Conservation (phyloP, 2,797 vertebrate genomes). For the Sebastiscus tertius region DNA sequence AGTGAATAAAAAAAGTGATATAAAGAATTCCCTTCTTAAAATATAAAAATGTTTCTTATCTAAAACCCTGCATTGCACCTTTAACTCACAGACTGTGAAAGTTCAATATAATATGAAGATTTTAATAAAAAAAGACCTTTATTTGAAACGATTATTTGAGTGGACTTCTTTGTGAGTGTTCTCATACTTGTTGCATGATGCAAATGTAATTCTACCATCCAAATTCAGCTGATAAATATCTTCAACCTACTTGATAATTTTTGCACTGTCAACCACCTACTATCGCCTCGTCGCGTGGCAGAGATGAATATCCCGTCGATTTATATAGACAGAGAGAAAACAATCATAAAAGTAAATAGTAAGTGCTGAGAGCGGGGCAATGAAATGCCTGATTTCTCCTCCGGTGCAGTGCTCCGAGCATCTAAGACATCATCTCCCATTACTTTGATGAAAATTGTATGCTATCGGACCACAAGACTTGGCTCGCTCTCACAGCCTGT, state of each 20-base stretch:
- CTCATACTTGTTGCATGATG: not conserved
- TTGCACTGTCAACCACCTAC: not conserved
- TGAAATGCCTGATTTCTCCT: conserved; percentile 54
- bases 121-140: not conserved
- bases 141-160: not conserved
- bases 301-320: conserved; percentile 39
- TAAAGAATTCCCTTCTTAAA: not conserved
- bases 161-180: not conserved
- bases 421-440: conserved; percentile 69
- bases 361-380: conserved; percentile 50
- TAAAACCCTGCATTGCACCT: not conserved
- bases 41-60: not conserved
- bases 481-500: conserved; percentile 55
- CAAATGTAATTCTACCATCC: not conserved
- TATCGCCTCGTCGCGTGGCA: not conserved
- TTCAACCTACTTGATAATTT: not conserved
- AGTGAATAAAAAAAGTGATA: no score
- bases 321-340: conserved; percentile 46
- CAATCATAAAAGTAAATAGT: conserved; percentile 59
- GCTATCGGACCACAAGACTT: conserved; percentile 62
- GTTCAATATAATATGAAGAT: not conserved
- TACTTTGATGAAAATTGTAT: conserved; percentile 73
- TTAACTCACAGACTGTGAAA: not conserved
- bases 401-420: conserved; percentile 39
- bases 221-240: conserved; percentile 23